Conservation (phyloP, 2,888 invertebrate genomes). For the Drosophila yooni region DNA sequence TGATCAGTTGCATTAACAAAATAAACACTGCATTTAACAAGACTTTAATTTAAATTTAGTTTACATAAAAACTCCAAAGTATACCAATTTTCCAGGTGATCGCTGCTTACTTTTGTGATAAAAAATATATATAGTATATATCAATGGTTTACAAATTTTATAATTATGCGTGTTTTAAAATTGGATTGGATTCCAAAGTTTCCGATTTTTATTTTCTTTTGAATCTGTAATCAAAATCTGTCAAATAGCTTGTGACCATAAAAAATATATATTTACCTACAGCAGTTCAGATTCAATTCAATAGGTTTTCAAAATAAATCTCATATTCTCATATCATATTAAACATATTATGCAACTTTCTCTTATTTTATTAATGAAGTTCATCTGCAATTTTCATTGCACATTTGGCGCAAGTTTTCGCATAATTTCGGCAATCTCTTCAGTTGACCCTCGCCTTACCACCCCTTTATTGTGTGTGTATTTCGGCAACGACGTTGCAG, state of each 20-base stretch:
- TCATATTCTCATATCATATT: neutral
- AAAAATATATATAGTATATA: neutral
- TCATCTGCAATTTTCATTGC: neutral
- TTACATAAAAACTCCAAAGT: no score
- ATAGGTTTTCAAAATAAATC: neutral
- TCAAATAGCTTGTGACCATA: neutral
- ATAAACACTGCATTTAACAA: neutral
- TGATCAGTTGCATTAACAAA: neutral
- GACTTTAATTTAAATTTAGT: neutral
- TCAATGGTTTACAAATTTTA: neutral
- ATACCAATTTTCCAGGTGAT: neutral
- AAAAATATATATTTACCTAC: neutral
- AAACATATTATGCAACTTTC: no score
- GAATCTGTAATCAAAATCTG: no score
- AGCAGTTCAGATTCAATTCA: neutral
- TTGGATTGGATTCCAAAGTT: neutral
- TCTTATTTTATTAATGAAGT: neutral
- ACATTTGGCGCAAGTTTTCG: neutral
- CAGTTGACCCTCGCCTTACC: constrained; percentile 42
- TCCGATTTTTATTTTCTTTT: no score
- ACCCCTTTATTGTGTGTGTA: constrained; percentile 43
- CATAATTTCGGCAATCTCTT: constrained; percentile 1
- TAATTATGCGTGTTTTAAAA: neutral
- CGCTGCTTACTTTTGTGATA: neutral
- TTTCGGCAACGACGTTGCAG: constrained; percentile 52